Evolutionary conservation across 2,888 invertebrate genomes (phyloP), one percentile per base, ranked within the genome.

Genomic region (Ochropacha duplaris): DNA sequence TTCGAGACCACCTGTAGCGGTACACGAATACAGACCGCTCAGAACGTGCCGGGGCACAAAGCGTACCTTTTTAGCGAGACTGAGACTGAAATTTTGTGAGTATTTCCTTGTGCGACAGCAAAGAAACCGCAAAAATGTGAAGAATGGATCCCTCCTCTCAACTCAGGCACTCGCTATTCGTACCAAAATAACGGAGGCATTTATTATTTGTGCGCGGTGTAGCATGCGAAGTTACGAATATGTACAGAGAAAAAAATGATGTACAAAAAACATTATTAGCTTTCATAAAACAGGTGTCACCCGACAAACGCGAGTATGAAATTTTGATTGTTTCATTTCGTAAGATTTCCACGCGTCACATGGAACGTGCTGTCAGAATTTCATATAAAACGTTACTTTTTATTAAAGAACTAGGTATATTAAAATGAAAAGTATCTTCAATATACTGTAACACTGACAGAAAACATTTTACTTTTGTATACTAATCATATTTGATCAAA

Each of bases 41-140:
- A 65, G 71, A 76, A 76, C 76, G 76, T 76, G 70, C 71, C 74
- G 65, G 66, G 69, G 74, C 75, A 83, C 79, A 84, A 84, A 82
- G 81, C 76, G 76, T 74, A 76, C 81, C 84, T 81, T 84, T 85
- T 82, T 78, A 82, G 75, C 68, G 72, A 73, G 67, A 68, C 73
- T 72, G 76, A 72, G 73, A 79, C 77, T 74, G 72, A 79, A 81
- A 81, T 80, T 83, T 80, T 77, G 73, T 72, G 76, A 79, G 74
- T 71, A 83, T 83, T 83, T 81, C 76, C 79, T 74, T 65, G 65
- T 65, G 72, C 72, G 69, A 73, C 73, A 66, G 74, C 77, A 83
- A 81, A 84, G 79, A 76, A 76, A 74, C 84, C 84, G 76, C 84
- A 83, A 81, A 84, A 85, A 85, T 84, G 81, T 72, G 73, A 81